Evolutionary conservation across 2,888 invertebrate species (phyloP), one percentile per base, ranked within the genome.

Genomic region (Sarcophaga rosellei): DNA sequence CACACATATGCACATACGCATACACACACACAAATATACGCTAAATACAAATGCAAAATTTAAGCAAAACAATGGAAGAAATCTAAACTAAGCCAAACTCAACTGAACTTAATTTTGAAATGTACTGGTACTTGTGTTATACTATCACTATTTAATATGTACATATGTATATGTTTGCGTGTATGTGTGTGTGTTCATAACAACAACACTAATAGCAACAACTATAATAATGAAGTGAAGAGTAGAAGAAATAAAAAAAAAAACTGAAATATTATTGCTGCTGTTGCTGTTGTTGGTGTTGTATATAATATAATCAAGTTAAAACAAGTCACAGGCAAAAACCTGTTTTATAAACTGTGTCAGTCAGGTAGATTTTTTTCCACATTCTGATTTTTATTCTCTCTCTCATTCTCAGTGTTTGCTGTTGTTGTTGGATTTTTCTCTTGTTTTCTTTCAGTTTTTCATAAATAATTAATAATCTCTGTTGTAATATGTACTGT

Each of bases 401-500:
- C 61, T 65, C 17, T 75, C 79, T 66, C 25, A 4, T 5, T 47
- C 25, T 68, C n/a, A n/a, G n/a, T 76, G 62, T 74, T 53, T 53
- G 53, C 53, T 17, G 12, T 53, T 53, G 10, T 61, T 61, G 17
- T 57, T 3, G 45, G 12, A 17, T 77, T 25, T n/a, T 73, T 72
- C 73, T 78, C 35, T 57, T 61, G 23, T 81, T 69, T 75, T 83
- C 68, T 61, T 20, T 75, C 63, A 59, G 17, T 57, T 75, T 83
- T 68, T 77, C 45, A 69, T 87, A 76, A 81, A 86, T 86, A 81
- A 76, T 83, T 85, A 88, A 87, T 81, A 83, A 79, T 72, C 81
- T 72, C 85, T 66, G 21, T 74, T 73, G 5, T 44, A 23, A 11
- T 68, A 20, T 44, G 20, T 68, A 62, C 17, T 45, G 47, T 63